These are phyloP conservation scores for Pyxicephalus adspersus DNA, from an alignment of 2,113 vertebrate genomes.

Conservation along the genomic window DNA sequence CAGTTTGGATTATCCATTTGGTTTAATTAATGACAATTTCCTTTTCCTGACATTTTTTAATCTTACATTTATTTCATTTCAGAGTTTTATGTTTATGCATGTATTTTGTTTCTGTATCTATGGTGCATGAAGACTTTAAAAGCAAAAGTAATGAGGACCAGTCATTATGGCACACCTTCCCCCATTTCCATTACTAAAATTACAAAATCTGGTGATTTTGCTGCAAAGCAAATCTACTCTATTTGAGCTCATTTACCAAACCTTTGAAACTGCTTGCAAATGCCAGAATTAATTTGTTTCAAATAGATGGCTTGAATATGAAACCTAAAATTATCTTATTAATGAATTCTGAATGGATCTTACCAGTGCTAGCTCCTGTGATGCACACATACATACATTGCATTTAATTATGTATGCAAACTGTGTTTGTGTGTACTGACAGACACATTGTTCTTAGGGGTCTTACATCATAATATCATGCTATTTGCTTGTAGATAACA, in stretches of 20 bases:
- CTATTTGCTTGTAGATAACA: no score
- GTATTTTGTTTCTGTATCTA: slow-evolving; percentile 6
- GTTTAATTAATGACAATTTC: not conserved
- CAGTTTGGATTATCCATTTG: no score
- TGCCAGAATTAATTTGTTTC: slow-evolving; percentile 47
- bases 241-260: slow-evolving; percentile 49
- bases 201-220: slow-evolving; percentile 22
- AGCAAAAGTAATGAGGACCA: slow-evolving; percentile 24
- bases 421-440: no score
- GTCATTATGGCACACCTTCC: slow-evolving; percentile 23
- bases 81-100: not conserved
- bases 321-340: slow-evolving; percentile 45
- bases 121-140: slow-evolving; percentile 29
- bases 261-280: slow-evolving; percentile 47
- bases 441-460: no score
- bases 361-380: no score
- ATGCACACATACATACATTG: not conserved
- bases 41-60: not conserved
- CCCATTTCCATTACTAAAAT: slow-evolving; percentile 29
- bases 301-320: slow-evolving; percentile 40
- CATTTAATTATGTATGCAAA: no score
- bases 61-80: not conserved
- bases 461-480: no score
- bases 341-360: slow-evolving; percentile 18
- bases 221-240: slow-evolving; percentile 39